Evolutionary conservation across 2,797 vertebrate species (phyloP), one percentile per base, ranked within the genome.

Genomic region (Gephyroberyx darwinii): DNA sequence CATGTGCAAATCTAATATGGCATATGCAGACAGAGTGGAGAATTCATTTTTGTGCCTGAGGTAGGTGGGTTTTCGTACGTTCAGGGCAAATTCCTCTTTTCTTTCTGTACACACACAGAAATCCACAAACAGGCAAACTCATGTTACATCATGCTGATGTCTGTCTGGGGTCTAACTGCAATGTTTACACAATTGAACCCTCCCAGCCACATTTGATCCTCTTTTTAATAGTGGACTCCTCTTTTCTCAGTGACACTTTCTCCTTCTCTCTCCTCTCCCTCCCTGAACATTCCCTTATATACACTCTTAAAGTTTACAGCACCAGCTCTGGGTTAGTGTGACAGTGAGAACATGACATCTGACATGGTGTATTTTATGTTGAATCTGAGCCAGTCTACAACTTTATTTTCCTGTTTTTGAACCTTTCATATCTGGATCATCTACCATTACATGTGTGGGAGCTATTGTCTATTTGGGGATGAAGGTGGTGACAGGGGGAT

Each of bases 401-500:
- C 17, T 66, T 82, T 6, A 47, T 84, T 79, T 82, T 77, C 35
- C 57, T 86, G 60, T 85, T 71, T 77, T 75, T 63, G 45, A 75
- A 48, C 54, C 48, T 78, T 72, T 82, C 59, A 47, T 56, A 78
- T 74, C 59, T 78, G 65, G 75, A 73, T 82, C 75, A 83, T 82
- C 53, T 52, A 64, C 67, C 70, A 83, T 74, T 74, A 77, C 17
- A 48, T 65, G 66, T 61, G 74, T 71, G 68, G 72, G 69, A 83
- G 55, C 45, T 69, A 66, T 77, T 85, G 75, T 84, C 59, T 75
- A 56, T 86, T 69, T 79, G 65, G 69, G 74, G 72, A 10, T 16
- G 70, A 82, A 82, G 82, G 75, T 75, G 84, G 66, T 82, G 83
- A 78, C 71, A 86, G 52, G 77, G 71, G 78, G 77, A 80, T 71